These are phyloP conservation scores for Bombus waltoni DNA, from an alignment of 1,140 invertebrate genomes.

Conservation along the genomic window DNA sequence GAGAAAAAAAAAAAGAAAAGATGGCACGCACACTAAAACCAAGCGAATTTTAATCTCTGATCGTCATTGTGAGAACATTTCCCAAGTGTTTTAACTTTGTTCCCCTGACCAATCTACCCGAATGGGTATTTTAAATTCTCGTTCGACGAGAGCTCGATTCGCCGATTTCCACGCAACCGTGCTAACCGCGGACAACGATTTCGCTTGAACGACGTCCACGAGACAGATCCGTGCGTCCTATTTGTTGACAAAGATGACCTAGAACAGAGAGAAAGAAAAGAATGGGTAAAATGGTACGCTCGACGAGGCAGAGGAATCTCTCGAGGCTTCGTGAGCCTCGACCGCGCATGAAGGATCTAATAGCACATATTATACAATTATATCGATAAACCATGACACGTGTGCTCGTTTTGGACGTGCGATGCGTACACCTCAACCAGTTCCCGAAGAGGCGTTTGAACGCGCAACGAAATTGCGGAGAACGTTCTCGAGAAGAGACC, in stretches of 20 bases:
- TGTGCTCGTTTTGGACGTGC: slow-evolving; percentile 57
- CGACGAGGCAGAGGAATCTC: slow-evolving; percentile 42
- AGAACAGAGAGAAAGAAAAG: not conserved
- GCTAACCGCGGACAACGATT: not conserved
- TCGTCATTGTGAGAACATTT: not conserved
- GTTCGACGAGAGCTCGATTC: not conserved
- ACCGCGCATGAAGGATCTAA: slow-evolving; percentile 27
- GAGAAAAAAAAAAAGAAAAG: too few relatives aligned
- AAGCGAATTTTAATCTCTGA: not conserved
- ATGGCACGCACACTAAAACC: not conserved
- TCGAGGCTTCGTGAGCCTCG: slow-evolving; percentile 11
- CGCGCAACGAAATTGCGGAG: not conserved
- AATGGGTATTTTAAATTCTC: not conserved
- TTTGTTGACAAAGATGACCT: not conserved
- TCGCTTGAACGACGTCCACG: not conserved
- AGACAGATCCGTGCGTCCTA: not conserved
- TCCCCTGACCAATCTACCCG: not conserved
- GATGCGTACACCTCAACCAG: slow-evolving; percentile 54
- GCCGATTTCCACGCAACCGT: not conserved
- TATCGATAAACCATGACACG: slow-evolving; percentile 57
- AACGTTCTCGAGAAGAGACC: slow-evolving; percentile 12
- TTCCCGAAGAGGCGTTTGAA: slow-evolving; percentile 26
- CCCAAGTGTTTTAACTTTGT: not conserved
- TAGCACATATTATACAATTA: slow-evolving; percentile 46
- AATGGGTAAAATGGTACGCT: slow-evolving; percentile 37